Conservation (phyloP, 1,140 invertebrate species). For the Platyscapa corneri region DNA sequence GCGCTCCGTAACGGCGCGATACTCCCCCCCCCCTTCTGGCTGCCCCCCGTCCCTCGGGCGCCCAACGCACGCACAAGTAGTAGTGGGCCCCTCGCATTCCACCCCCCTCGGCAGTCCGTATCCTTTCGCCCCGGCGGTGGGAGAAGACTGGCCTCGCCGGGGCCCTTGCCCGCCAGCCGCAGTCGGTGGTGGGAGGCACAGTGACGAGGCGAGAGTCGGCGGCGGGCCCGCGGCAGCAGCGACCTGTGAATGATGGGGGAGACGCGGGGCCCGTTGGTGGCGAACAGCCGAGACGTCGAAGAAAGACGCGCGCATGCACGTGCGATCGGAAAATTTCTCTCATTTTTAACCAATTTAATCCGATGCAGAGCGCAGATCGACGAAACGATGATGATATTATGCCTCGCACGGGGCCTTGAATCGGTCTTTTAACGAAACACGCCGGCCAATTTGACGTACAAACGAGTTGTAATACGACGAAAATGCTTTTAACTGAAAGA, state of each 20-base stretch:
- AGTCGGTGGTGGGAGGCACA: not conserved
- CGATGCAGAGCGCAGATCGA: no score
- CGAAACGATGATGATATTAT: no score
- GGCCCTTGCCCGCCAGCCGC: slow-evolving; percentile 11
- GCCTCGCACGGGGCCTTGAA: no score
- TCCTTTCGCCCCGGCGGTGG: not conserved
- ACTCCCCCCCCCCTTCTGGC: not conserved
- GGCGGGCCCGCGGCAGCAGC: not conserved
- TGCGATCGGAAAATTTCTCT: not conserved
- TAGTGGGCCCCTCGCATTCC: slow-evolving; percentile 7
- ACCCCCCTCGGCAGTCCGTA: no score
- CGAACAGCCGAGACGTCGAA: not conserved
- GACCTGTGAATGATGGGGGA: not conserved
- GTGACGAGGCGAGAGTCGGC: not conserved
- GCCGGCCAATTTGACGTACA: no score
- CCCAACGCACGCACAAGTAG: slow-evolving; percentile 10
- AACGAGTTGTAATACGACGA: not conserved
- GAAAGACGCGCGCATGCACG: not conserved
- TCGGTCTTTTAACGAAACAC: no score
- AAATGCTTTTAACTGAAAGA: not conserved
- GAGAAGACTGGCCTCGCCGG: slow-evolving; percentile 5
- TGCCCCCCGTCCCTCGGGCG: not conserved
- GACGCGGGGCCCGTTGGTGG: not conserved
- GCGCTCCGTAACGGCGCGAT: slow-evolving; percentile 29
- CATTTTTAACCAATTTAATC: not conserved